A percentile compares a stretch with the other conserved stretches of the same genome.
These are phyloP conservation scores for Pheosia gnoma DNA, from an alignment of 2,888 invertebrate species.

Conservation along the genomic window DNA sequence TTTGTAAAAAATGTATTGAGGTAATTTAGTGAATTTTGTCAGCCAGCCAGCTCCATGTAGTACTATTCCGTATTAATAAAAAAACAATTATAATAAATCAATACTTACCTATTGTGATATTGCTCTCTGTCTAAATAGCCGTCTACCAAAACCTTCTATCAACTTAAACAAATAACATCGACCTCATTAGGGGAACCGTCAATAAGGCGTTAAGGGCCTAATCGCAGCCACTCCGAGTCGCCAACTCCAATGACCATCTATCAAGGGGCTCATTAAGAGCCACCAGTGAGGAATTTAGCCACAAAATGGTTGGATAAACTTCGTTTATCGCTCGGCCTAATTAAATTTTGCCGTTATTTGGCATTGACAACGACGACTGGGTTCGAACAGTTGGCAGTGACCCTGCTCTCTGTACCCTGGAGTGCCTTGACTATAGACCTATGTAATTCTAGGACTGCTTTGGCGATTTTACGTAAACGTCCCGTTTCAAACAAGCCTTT, in stretches of 20 bases:
- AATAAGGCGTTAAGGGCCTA: slow-evolving; percentile 31
- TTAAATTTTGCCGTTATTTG: slow-evolving; percentile 1
- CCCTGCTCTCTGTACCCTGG: no score
- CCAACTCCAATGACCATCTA: slow-evolving; percentile 39
- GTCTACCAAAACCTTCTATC: not conserved
- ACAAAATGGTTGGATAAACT: slow-evolving; percentile 27
- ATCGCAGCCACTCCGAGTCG: slow-evolving; percentile 27
- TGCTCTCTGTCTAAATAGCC: not conserved
- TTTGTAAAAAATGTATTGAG: no score
- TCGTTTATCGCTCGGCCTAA: slow-evolving; percentile 12
- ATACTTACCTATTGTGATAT: no score
- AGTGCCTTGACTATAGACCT: no score
- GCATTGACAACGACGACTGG: not conserved
- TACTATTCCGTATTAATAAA: no score
- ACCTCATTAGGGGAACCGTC: slow-evolving; percentile 18
- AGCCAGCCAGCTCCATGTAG: no score
- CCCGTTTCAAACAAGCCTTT: no score
- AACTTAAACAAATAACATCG: not conserved
- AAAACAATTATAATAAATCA: no score
- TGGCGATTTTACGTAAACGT: no score
- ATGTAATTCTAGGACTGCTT: no score
- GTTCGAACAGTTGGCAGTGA: no score
- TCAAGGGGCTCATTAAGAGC: slow-evolving; percentile 35
- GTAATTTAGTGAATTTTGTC: no score
- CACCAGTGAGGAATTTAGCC: slow-evolving; percentile 18